Conservation (phyloP, 1,140 invertebrate species). For the Pseudachorutes palmiensis region DNA sequence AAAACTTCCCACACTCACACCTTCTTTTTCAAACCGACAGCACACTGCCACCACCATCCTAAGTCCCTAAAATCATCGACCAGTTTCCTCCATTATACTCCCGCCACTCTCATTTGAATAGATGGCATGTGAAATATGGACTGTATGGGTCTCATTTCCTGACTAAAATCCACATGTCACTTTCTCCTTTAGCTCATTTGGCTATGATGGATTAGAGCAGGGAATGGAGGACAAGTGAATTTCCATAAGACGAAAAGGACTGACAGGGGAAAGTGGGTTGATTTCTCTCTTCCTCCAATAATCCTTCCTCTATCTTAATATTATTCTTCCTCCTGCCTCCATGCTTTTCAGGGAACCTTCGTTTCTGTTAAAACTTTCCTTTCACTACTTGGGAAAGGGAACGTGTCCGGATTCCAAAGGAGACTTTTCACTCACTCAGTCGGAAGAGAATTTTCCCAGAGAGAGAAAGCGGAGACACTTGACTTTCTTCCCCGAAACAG, state of each 20-base stretch:
- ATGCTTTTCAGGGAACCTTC: not conserved
- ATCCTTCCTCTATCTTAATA: conserved; percentile 11
- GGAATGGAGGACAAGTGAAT: conserved; percentile 1
- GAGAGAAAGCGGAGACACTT: conserved; percentile 5
- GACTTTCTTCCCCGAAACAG: not conserved
- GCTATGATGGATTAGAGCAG: conserved; percentile 5
- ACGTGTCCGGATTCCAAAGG: conserved; percentile 11
- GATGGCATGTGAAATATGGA: not conserved
- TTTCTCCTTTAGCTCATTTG: not conserved
- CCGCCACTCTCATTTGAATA: too few relatives aligned
- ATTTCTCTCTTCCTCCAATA: conserved; percentile 12
- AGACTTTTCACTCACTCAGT: conserved; percentile 5
- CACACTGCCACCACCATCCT: too few relatives aligned
- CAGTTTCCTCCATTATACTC: too few relatives aligned
- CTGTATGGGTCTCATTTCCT: not conserved
- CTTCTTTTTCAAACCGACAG: too few relatives aligned
- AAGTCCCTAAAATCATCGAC: too few relatives aligned
- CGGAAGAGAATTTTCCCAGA: conserved; percentile 5
- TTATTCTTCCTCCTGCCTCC: conserved; percentile 9
- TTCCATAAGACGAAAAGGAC: not conserved
- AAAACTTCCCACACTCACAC: too few relatives aligned
- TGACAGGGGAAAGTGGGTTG: conserved; percentile 10
- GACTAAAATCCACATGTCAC: not conserved
- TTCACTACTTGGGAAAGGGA: not conserved
- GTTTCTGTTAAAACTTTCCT: conserved; percentile 6